These are phyloP conservation scores for Sesamia inferens DNA, from an alignment of 2,888 invertebrate genomes.

Conservation along the genomic window DNA sequence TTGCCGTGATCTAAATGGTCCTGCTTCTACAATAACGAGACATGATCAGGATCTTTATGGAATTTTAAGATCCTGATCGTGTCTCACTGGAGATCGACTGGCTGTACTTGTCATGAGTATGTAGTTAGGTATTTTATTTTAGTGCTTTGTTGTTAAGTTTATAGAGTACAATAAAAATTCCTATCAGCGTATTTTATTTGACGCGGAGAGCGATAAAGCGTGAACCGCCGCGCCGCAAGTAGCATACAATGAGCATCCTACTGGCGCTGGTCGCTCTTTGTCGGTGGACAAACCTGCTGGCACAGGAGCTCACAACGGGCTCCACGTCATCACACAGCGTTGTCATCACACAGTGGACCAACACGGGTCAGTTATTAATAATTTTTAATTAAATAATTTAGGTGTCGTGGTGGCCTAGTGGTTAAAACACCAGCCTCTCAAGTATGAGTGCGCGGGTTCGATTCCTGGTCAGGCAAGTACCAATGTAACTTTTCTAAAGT, in stretches of 20 bases:
- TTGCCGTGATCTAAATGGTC: no score
- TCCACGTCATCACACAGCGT: background rate
- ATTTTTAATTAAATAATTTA: no score
- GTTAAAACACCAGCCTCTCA: no score
- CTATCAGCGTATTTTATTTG: constrained; percentile 5
- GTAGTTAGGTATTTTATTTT: background rate
- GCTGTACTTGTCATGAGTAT: background rate
- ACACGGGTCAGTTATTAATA: constrained; percentile 50
- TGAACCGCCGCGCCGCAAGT: background rate
- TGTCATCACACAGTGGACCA: background rate
- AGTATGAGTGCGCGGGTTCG: no score
- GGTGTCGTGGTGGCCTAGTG: no score
- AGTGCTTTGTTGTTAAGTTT: constrained; percentile 24
- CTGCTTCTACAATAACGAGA: background rate
- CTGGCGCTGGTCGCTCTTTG: constrained; percentile 3
- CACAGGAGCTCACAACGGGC: background rate
- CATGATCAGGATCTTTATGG: no score
- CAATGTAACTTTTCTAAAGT: no score
- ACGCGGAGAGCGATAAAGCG: constrained; percentile 11
- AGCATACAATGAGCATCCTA: background rate
- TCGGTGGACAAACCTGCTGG: background rate
- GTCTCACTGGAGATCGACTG: no score
- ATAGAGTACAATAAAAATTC: constrained; percentile 30
- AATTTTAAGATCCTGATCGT: background rate
- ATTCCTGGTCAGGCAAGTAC: no score